Conservation (phyloP, 2,113 vertebrate species). For the Pseudorhombus dupliciocellatus region DNA sequence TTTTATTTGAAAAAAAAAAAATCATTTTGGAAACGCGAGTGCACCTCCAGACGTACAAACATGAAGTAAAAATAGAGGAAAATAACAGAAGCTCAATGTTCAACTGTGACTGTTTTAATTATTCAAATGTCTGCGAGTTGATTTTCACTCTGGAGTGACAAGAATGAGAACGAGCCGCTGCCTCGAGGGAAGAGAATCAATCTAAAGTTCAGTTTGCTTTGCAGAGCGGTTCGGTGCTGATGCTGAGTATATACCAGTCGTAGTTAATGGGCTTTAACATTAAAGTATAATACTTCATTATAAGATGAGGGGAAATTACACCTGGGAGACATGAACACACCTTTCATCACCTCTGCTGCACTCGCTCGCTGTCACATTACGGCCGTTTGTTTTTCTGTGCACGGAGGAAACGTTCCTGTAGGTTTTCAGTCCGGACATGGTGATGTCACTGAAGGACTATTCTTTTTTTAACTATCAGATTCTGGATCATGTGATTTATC, state of each 20-base stretch:
- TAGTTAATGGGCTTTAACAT: slow-evolving; percentile 26
- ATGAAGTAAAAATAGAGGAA: too few relatives aligned
- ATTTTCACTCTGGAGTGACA: neutral
- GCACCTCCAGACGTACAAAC: too few relatives aligned
- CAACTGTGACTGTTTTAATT: too few relatives aligned
- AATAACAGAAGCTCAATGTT: too few relatives aligned
- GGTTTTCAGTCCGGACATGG: too few relatives aligned
- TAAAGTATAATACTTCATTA: slow-evolving; percentile 22
- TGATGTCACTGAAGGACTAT: neutral
- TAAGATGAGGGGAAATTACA: neutral
- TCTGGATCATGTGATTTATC: too few relatives aligned
- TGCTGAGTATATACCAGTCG: neutral
- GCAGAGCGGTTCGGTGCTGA: neutral
- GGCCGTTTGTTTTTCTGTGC: too few relatives aligned
- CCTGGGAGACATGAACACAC: neutral
- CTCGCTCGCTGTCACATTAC: neutral
- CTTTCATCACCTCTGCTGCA: neutral
- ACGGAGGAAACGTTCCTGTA: too few relatives aligned
- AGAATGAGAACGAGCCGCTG: neutral
- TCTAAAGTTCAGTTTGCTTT: slow-evolving; percentile 4
- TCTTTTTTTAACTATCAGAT: too few relatives aligned
- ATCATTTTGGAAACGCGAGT: too few relatives aligned
- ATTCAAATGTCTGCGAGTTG: too few relatives aligned
- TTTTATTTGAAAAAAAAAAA: too few relatives aligned
- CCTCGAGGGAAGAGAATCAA: neutral